Conservation (phyloP, 2,113 vertebrate species). For the Phalacrocorax carbo region DNA sequence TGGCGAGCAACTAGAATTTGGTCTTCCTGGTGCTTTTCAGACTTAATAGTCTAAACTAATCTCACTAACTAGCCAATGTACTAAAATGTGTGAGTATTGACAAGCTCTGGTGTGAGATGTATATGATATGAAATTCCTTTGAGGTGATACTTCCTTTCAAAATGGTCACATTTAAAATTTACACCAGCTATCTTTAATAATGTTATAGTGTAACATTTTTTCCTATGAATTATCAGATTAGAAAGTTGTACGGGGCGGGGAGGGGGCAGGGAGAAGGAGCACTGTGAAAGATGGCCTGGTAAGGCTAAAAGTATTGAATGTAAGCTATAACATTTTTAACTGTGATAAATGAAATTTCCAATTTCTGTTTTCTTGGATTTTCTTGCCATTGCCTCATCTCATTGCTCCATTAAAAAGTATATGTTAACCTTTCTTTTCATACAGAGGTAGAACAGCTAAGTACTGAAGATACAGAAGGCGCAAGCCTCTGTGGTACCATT, state of each 20-base stretch:
- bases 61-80: background rate
- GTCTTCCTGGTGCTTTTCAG: background rate
- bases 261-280: background rate
- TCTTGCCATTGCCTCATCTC: background rate
- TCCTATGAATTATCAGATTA: background rate
- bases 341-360: background rate
- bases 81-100: background rate
- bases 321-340: background rate
- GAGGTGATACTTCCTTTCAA: background rate
- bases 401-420: background rate
- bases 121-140: background rate
- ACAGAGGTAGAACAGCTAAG: background rate
- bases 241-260: background rate
- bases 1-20: background rate
- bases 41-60: background rate
- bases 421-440: background rate
- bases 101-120: background rate
- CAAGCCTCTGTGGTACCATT: rapidly evolving
- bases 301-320: background rate
- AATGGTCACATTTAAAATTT: background rate
- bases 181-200: background rate
- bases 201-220: background rate
- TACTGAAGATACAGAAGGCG: background rate
- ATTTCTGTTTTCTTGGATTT: background rate
- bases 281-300: background rate